Evolutionary conservation across 2,888 invertebrate genomes (phyloP).

Genomic region (Dendrolimus houi): DNA sequence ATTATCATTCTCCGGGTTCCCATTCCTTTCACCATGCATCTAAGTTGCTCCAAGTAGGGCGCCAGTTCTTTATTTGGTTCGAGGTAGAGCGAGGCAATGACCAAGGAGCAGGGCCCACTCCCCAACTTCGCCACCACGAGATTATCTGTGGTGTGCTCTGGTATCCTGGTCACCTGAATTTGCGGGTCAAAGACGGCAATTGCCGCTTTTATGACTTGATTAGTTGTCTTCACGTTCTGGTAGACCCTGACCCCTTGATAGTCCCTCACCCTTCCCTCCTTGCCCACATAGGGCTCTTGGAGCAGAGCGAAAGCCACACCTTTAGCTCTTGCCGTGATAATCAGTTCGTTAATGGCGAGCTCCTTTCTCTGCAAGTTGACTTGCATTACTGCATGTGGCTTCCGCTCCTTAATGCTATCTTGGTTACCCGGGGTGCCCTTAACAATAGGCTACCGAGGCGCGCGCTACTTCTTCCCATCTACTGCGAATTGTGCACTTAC

Average conservation of each 20-base stretch:
- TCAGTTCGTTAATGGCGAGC: not conserved
- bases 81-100: not conserved
- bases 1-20: too few relatives aligned
- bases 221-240: not conserved
- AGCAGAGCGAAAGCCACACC: not conserved
- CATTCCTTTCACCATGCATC: not conserved
- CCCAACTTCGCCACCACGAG: not conserved
- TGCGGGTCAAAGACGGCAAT: not conserved
- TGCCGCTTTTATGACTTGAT: not conserved
- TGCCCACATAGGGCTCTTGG: not conserved
- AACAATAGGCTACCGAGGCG: not conserved
- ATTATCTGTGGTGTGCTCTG: not conserved
- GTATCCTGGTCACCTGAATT: not conserved
- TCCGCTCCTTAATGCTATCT: not conserved
- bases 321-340: not conserved
- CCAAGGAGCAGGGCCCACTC: not conserved
- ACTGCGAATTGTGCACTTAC: conserved; percentile 1
- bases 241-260: not conserved
- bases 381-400: not conserved
- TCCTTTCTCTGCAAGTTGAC: not conserved
- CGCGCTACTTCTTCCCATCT: not conserved
- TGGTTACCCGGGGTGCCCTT: not conserved
- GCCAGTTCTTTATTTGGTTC: not conserved
- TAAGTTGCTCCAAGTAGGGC: not conserved
- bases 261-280: not conserved